Conservation (phyloP, 30 jellyfish, hydroid and myxozoan genomes). For the Turritopsis dohrnii region DNA sequence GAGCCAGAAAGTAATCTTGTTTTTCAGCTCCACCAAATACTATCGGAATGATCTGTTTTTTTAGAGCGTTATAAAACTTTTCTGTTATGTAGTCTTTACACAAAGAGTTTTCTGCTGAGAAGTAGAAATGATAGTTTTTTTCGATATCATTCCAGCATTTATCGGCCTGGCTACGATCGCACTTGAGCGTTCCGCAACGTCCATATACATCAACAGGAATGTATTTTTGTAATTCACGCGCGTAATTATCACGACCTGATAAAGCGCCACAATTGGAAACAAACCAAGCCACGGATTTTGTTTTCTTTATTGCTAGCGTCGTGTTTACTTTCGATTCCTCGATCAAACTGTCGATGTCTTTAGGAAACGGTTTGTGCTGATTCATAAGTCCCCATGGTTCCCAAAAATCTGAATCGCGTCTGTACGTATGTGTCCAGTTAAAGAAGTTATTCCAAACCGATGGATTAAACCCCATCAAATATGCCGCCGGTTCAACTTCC, state of each 20-base stretch:
- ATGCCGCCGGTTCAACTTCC: slow-evolving; percentile 22
- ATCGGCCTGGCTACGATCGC: not conserved
- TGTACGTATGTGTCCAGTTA: slow-evolving; percentile 18
- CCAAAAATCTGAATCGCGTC: slow-evolving; percentile 26
- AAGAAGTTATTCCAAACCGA: slow-evolving; percentile 19
- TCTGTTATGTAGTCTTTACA: slow-evolving; percentile 39
- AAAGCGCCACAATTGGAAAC: slow-evolving; percentile 30
- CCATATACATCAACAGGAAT: slow-evolving; percentile 37
- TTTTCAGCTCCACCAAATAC: slow-evolving; percentile 9
- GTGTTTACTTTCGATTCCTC: slow-evolving; percentile 12
- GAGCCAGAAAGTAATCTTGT: slow-evolving; percentile 9
- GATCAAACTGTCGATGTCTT: slow-evolving; percentile 1
- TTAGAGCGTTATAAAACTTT: slow-evolving; percentile 12
- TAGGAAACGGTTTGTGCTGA: slow-evolving; percentile 7
- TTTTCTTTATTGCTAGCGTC: slow-evolving; percentile 13
- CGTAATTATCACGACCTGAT: slow-evolving; percentile 26
- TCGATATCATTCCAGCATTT: slow-evolving; percentile 10
- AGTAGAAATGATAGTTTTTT: slow-evolving; percentile 24
- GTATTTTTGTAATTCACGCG: slow-evolving; percentile 19
- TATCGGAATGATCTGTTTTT: slow-evolving; percentile 2
- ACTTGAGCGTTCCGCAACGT: slow-evolving; percentile 13
- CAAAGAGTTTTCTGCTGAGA: slow-evolving; percentile 20
- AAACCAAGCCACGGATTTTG: slow-evolving; percentile 34
- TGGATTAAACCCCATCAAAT: slow-evolving; percentile 20
- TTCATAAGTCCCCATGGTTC: slow-evolving; percentile 26